Conservation (phyloP, 2,113 vertebrate species). For the Diadophis punctatus region DNA sequence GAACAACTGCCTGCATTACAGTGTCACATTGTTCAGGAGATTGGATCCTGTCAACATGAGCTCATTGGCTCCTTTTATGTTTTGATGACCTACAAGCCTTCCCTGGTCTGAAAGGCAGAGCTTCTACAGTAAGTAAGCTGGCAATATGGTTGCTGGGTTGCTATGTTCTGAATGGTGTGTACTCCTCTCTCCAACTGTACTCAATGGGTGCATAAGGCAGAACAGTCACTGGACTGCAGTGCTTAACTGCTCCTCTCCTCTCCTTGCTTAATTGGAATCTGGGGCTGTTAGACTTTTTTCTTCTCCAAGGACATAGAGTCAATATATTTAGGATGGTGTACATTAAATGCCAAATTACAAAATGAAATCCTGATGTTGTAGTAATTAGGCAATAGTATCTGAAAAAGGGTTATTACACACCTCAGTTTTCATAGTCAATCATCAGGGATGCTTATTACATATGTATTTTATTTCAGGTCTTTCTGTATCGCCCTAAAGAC, state of each 20-base stretch:
- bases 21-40: not conserved
- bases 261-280: not conserved
- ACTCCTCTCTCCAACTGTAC: not conserved
- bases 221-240: not conserved
- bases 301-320: not conserved
- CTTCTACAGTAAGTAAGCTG: not conserved
- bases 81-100: not conserved
- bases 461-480: slow-evolving; percentile 48
- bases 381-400: slow-evolving; percentile 34
- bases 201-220: not conserved
- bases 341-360: not conserved
- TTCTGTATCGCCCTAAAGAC: slow-evolving; percentile 38
- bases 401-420: slow-evolving; percentile 22
- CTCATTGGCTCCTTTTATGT: not conserved
- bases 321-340: slow-evolving; percentile 17
- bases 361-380: slow-evolving; percentile 5
- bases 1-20: not conserved
- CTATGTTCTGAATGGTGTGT: not conserved
- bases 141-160: not conserved
- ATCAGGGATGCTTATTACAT: slow-evolving; percentile 30
- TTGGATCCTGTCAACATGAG: not conserved
- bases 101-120: not conserved
- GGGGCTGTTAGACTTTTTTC: not conserved
- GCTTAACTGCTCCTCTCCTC: too few relatives aligned
- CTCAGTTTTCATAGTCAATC: slow-evolving; percentile 14